A percentile compares a stretch with the other conserved stretches of the same genome.
Conservation (phyloP, 2,888 invertebrate species). For the Parascotia fuliginaria region DNA sequence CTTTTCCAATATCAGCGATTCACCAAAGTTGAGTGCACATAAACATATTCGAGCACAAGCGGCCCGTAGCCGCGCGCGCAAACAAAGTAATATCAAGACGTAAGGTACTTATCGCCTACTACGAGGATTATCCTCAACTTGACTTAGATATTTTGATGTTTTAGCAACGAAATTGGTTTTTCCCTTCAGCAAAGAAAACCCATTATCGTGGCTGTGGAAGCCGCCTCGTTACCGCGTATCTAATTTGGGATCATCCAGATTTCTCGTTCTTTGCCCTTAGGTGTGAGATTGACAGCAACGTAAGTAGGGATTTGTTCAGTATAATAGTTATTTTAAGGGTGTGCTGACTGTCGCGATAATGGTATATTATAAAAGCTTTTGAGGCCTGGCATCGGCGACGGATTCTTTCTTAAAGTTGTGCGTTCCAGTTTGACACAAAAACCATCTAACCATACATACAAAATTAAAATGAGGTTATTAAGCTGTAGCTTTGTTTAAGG, state of each 20-base stretch:
- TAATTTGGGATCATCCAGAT: slow-evolving; percentile 77
- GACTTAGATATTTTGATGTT: slow-evolving; percentile 77
- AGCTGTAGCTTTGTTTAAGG: no score
- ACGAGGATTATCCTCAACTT: slow-evolving; percentile 69
- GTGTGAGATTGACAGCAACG: slow-evolving; percentile 67
- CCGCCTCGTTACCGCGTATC: slow-evolving; percentile 68
- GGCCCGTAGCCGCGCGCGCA: slow-evolving; percentile 27
- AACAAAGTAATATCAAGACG: slow-evolving; percentile 64
- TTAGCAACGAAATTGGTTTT: slow-evolving; percentile 75
- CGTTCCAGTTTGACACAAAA: slow-evolving; percentile 16
- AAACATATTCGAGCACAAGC: slow-evolving; percentile 36
- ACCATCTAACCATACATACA: no score
- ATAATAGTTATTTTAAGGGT: slow-evolving; percentile 54
- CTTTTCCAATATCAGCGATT: slow-evolving; percentile 38
- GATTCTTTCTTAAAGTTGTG: slow-evolving; percentile 39
- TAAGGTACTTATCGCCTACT: slow-evolving; percentile 68
- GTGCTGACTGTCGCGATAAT: slow-evolving; percentile 45
- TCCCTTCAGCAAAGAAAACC: slow-evolving; percentile 69
- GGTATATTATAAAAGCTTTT: slow-evolving; percentile 42
- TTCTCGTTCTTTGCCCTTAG: slow-evolving; percentile 58
- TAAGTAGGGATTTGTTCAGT: slow-evolving; percentile 61
- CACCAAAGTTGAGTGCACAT: slow-evolving; percentile 33
- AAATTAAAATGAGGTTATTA: no score
- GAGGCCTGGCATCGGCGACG: slow-evolving; percentile 35
- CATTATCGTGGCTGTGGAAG: slow-evolving; percentile 65